Evolutionary conservation across 2,888 invertebrate genomes (phyloP), one percentile per base, ranked within the genome.

Genomic region (Brassicogethes aeneus): DNA sequence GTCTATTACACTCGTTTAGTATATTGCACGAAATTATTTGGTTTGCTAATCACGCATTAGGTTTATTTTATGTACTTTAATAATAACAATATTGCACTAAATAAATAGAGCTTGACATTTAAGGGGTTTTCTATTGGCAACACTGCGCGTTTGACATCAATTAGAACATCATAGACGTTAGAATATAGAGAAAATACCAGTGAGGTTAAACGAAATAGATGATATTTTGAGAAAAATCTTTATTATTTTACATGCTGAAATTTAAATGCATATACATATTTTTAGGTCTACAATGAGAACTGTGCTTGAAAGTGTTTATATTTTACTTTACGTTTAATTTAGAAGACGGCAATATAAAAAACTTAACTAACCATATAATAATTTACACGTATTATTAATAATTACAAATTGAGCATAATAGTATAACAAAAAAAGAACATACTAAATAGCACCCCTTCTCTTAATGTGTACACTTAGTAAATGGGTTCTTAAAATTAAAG

Each of bases 211-310:
- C n/a, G n/a, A n/a, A n/a, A n/a, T n/a, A n/a, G n/a, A n/a, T n/a
- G n/a, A n/a, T n/a, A n/a, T n/a, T n/a, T n/a, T n/a, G n/a, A n/a
- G 23, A 23, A 10, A 23, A 23, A 23, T 7, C 10, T 10, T 23
- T 34, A 14, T 34, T 34, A 34, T 34, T 34, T 34, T 23, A 23
- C 36, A 46, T 43, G 45, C 48, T 38, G 41, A 42, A 44, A 47
- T 40, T 33, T 44, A 40, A 34, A 43, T 43, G 42, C 41, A 37
- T 16, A 41, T 44, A 43, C 14, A 34, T 34, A 14, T 12, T 32
- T 32, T 34, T 34, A 34, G 10, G 15, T 34, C n/a, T 33, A 14
- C 10, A 15, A 34, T 34, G 34, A 36, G 16, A 36, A 36, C 17
- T 36, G 36, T 36, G 36, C 36, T 15, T 36, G 16, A 17, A 17